Base-by-base conservation (phyloP, 2,797 vertebrate species). In the Oreonectes daqikongensis region DNA sequence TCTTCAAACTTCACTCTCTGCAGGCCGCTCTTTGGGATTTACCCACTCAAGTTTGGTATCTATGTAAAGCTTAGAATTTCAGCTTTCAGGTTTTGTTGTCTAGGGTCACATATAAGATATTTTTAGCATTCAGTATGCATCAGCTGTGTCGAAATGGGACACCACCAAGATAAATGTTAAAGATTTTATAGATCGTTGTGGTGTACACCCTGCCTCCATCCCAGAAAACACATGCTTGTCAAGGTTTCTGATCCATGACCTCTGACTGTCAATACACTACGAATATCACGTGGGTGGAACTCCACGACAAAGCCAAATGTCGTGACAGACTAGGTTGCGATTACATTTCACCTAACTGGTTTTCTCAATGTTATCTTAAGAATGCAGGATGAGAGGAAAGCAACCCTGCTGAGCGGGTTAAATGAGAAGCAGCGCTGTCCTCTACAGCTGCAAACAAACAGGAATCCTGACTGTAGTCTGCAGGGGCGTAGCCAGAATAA, bases 291-390 rank as follows among this genome's bases (percentile, higher is more conserved):
- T 12, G 26, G 77, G 81, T 61, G 77, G 55, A 53, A 63, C 66
- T 57, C 63, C 70, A 53, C 61, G 60, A 77, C 48, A 6, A 72
- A 68, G 61, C 46, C 60, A 75, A 71, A 81, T 79, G 68, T 64
- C 44, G 0, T 59, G 70, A 48, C 53, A 70, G 42, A 61, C 20
- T 15, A 46, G 66, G 24, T 44, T 79, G 75, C 57, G 73, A 74
- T 48, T 66, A 65, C 57, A 81, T 81, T 81, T 78, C 44, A 75
- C 60, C 59, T 72, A 67, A 79, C 67, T 53, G n/a, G 79, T 72
- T 80, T 68, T 79, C 75, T 69, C 44, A 63, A 38, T 82, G 78
- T 81, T 84, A 86, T 85, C 80, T 86, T 46, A 79, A 50, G 79
- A 80, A 78, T 79, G 72, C 64, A 55, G 60, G 75, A 77, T 79